Percentiles rank a stretch among this genome's conserved stretches.
phyloP scores from a whole-genome alignment of 1,140 invertebrate species.

The Neuroterus valhalla region DNA sequence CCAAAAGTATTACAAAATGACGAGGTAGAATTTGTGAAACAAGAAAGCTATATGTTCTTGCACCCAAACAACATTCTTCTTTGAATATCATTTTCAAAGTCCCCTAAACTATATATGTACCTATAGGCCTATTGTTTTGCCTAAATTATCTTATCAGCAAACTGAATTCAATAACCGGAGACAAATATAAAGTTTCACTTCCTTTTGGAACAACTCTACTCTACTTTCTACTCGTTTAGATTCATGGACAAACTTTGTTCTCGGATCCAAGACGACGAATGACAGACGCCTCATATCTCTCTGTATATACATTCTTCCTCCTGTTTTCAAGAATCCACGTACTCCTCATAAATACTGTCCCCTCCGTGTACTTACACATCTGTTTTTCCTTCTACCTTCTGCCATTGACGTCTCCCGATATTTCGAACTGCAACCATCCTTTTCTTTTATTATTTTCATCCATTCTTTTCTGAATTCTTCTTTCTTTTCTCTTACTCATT shows the following conservation, averaged over 20 bases:
- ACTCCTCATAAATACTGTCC: conserved; percentile 72
- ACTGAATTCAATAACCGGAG: not conserved
- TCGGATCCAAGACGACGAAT: conserved; percentile 47
- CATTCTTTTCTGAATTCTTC: conserved; percentile 15
- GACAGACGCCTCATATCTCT: conserved; percentile 57
- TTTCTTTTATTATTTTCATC: conserved; percentile 41
- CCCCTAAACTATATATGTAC: too few species aligned
- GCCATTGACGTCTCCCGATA: conserved; percentile 70
- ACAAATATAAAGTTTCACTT: not conserved
- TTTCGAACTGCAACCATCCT: conserved; percentile 66
- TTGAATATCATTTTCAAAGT: too few species aligned
- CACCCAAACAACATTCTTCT: too few species aligned
- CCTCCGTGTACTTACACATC: conserved; percentile 51
- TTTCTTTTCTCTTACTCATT: conserved; percentile 36
- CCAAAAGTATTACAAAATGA: too few species aligned
- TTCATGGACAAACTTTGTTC: conserved; percentile 6
- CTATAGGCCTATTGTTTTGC: too few species aligned
- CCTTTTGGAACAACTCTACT: not conserved
- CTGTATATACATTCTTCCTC: conserved; percentile 48
- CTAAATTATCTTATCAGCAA: not conserved
- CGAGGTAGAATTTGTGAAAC: too few species aligned
- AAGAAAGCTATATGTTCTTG: too few species aligned
- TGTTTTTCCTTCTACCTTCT: conserved; percentile 40
- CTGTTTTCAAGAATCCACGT: conserved; percentile 70
- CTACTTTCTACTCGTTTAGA: not conserved